phyloP scores from a whole-genome alignment of 2,888 invertebrate species.

The Tiliacea citrago region DNA sequence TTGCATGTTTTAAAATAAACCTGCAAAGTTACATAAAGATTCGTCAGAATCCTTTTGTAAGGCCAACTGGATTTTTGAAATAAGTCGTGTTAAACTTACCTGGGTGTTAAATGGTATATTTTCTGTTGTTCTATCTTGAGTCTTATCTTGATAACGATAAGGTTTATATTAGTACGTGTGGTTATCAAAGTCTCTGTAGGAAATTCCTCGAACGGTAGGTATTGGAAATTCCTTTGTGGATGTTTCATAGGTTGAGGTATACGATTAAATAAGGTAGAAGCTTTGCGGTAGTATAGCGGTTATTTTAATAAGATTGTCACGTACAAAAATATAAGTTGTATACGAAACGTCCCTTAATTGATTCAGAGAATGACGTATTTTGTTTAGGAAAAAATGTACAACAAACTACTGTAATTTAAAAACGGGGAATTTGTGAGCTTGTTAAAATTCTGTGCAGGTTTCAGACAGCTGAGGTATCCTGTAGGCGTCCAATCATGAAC shows the following conservation, averaged over 20 bases:
- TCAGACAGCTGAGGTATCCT: background rate
- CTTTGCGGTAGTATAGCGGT: constrained; percentile 25
- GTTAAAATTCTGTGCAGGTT: constrained; percentile 28
- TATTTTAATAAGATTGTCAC: constrained; percentile 52
- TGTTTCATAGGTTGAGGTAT: constrained; percentile 71
- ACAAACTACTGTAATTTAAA: background rate
- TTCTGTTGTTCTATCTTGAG: constrained; percentile 6
- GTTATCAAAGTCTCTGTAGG: constrained; percentile 69
- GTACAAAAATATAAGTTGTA: constrained; percentile 20
- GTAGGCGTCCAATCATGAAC: background rate
- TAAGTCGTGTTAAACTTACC: constrained; percentile 48
- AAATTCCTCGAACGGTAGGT: constrained; percentile 74
- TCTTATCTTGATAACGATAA: constrained; percentile 21
- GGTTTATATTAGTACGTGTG: constrained; percentile 39
- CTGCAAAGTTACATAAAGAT: constrained; percentile 28
- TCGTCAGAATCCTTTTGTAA: background rate
- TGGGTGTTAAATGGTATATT: constrained; percentile 37
- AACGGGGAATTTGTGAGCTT: constrained; percentile 3
- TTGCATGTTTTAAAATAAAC: constrained; percentile 42
- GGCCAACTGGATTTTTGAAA: constrained; percentile 38
- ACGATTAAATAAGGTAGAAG: constrained; percentile 7
- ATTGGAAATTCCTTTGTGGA: constrained; percentile 78
- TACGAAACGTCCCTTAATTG: constrained; percentile 19
- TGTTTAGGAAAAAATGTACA: constrained; percentile 19
- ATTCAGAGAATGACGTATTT: constrained; percentile 32